These are phyloP conservation scores for Zonotrichia leucophrys DNA, from an alignment of 2,113 vertebrate species.

Conservation along the genomic window DNA sequence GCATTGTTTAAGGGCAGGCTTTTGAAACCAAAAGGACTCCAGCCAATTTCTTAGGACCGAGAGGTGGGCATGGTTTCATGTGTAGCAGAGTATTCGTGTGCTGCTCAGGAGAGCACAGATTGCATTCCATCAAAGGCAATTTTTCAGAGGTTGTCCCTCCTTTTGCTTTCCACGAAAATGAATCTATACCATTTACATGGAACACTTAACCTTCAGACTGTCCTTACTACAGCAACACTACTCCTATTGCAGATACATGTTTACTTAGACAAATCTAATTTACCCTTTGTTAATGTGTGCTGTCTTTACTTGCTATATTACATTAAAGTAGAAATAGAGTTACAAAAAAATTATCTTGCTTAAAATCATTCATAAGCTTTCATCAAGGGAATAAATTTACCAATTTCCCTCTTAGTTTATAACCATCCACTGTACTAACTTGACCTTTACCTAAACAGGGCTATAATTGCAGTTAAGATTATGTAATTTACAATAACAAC, in stretches of 20 bases:
- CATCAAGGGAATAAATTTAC: conserved; percentile 76
- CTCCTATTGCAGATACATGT: conserved; percentile 76
- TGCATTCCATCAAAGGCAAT: conserved; percentile 63
- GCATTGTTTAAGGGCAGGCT: conserved; percentile 14
- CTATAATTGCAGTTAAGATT: conserved; percentile 81
- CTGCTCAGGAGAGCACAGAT: conserved; percentile 65
- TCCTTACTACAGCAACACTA: conserved; percentile 73
- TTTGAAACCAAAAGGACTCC: conserved; percentile 19
- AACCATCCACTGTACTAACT: conserved; percentile 74
- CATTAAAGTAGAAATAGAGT: conserved; percentile 85
- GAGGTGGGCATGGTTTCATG: conserved; percentile 15
- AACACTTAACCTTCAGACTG: conserved; percentile 80
- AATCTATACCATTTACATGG: conserved; percentile 52
- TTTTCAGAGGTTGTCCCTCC: conserved; percentile 61
- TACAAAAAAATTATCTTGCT: conserved; percentile 80
- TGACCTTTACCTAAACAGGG: conserved; percentile 82
- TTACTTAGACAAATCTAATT: conserved; percentile 86
- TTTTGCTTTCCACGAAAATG: conserved; percentile 69
- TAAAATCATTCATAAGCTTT: conserved; percentile 78
- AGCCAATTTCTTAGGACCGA: conserved; percentile 3
- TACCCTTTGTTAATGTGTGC: conserved; percentile 81
- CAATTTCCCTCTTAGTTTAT: conserved; percentile 78
- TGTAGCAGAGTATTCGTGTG: conserved; percentile 20
- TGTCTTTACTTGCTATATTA: conserved; percentile 80
- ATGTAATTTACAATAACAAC: conserved; percentile 83